Percentiles rank a stretch among this genome's conserved stretches.
These are phyloP conservation scores for Drosophila monieri DNA, from an alignment of 2,888 invertebrate genomes.

Conservation along the genomic window DNA sequence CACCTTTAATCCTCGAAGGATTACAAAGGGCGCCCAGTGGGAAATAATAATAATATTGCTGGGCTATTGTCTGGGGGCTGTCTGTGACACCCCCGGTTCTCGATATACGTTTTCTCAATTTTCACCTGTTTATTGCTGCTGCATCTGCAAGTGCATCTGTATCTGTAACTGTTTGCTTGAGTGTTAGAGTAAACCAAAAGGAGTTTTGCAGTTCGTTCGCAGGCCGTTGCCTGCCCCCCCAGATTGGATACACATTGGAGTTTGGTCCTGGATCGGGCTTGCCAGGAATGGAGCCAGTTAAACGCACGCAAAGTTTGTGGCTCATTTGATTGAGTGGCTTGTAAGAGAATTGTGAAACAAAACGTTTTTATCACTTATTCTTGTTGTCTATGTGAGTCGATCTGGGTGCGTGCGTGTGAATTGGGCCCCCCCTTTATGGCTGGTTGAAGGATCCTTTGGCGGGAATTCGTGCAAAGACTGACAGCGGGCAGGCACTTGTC, in stretches of 20 bases:
- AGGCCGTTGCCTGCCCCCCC: constrained; percentile 35
- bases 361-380: constrained; percentile 82
- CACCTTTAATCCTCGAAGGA: constrained; percentile 71
- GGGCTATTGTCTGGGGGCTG: constrained; percentile 79
- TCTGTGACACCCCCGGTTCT: constrained; percentile 41
- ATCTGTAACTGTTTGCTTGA: constrained; percentile 55
- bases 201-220: constrained; percentile 57
- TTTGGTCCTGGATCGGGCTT: constrained; percentile 1
- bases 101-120: constrained; percentile 63
- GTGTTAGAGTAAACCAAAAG: constrained; percentile 73
- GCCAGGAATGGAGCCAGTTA: constrained; percentile 67
- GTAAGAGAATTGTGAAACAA: constrained; percentile 75
- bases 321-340: constrained; percentile 64
- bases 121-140: constrained; percentile 68
- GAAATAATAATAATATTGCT: constrained; percentile 76
- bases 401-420: constrained; percentile 39
- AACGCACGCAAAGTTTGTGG: constrained; percentile 75
- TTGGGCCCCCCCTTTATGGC: constrained; percentile 9
- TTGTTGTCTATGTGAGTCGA: constrained; percentile 55
- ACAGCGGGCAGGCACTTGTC: constrained; percentile 17
- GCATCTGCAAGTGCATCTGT: constrained; percentile 42
- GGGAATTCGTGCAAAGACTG: constrained; percentile 2
- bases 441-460: constrained; percentile 3
- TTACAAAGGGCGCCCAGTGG: constrained; percentile 63
- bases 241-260: constrained; percentile 2